A percentile compares a stretch with the other conserved stretches of the same genome.
These are phyloP conservation scores for Colius striatus DNA, from an alignment of 2,113 vertebrate genomes.

Conservation along the genomic window DNA sequence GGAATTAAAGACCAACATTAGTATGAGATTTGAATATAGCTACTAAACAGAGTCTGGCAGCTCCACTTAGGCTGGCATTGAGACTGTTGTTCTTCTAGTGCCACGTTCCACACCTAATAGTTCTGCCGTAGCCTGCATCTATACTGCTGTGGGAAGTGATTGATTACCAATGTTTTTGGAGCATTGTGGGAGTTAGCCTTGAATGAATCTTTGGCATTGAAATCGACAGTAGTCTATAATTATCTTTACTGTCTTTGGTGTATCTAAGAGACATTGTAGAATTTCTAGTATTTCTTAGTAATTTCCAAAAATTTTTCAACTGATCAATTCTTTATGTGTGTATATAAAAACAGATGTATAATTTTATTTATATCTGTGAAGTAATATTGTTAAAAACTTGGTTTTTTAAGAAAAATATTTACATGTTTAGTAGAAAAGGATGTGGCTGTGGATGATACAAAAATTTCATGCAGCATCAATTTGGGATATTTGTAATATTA, in stretches of 20 bases:
- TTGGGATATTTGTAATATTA: neutral
- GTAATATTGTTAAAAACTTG: neutral
- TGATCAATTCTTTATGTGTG: neutral
- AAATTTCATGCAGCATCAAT: neutral
- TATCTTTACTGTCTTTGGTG: neutral
- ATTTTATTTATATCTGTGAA: neutral
- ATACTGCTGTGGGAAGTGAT: neutral
- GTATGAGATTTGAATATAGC: neutral
- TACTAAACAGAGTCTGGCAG: conserved; percentile 18
- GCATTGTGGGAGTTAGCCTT: neutral
- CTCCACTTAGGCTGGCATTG: neutral
- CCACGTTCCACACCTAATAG: conserved; percentile 38
- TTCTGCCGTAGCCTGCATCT: conserved; percentile 19
- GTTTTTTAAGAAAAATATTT: neutral
- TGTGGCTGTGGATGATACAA: neutral
- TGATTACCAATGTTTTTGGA: neutral
- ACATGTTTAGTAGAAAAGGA: neutral
- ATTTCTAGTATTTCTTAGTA: neutral
- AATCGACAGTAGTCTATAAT: neutral
- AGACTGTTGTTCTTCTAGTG: neutral
- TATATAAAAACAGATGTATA: neutral
- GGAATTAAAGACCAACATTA: conserved; percentile 6
- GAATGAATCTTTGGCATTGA: neutral
- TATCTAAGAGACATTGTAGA: neutral
- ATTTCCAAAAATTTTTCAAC: neutral